Base-by-base conservation (phyloP, 2,888 invertebrate species). In the Lysandra bellargus region DNA sequence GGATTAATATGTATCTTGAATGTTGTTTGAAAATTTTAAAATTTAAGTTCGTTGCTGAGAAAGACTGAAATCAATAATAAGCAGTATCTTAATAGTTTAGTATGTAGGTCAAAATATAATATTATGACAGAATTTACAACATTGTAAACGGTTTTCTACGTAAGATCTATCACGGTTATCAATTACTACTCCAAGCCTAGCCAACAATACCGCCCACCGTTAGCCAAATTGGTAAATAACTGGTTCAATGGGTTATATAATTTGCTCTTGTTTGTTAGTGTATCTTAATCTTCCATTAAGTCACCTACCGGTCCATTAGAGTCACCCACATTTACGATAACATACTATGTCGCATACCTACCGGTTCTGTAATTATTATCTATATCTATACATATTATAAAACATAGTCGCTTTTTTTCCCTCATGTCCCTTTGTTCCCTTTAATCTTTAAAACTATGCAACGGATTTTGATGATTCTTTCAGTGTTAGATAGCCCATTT, bases 281-380 rank as follows among this genome's bases (percentile, higher is more conserved):
- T 49, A 75, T 75, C 69, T 37, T 69, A 69, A 69, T 69, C 69
- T 69, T 69, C 69, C 69, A 69, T 69, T 69, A 69, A 37, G 23
- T 4, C 64, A 12, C 69, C 69, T 69, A 69, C 69, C 33, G 69
- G 33, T 12, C 69, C 33, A 69, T 69, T 69, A 69, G 69, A 69
- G 33, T 69, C 69, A 69, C 69, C 69, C 69, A 69, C 33, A 69
- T 37, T 69, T 33, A 69, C 33, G 33, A 69, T 33, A 37, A 33
- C 64, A 12, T 30, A 69, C 33, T 37, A 33, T 37, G 69, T 69
- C 64, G 33, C 69, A 69, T 69, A 69, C 37, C 69, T 69, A 69
- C 69, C 14, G 69, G 33, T 69, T 5, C 30, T 69, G 33, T 69
- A 69, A 69, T 6, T 23, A 23, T 23, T 23, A 23, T 23, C 23